Evolutionary conservation across 2,797 vertebrate species (phyloP).

Genomic region (Mus caroli): DNA sequence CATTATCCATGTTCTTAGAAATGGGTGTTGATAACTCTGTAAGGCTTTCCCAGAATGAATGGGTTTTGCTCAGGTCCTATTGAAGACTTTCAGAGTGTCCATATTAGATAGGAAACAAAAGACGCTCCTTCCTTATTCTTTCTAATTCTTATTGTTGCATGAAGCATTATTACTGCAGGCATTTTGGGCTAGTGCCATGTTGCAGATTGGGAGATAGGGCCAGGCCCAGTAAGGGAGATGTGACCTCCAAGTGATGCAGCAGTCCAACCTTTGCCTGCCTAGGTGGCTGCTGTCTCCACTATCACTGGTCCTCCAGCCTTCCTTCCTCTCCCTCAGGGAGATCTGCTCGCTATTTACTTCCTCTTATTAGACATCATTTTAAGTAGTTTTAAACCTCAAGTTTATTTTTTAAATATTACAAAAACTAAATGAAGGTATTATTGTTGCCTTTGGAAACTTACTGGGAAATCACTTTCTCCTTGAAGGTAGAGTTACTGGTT

Average conservation of each 20-base stretch:
- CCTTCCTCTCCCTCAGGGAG: background rate
- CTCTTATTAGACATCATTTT: conserved; percentile 28
- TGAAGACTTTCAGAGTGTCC: conserved; percentile 52
- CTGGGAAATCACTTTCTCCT: conserved; percentile 44
- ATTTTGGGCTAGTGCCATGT: conserved; percentile 45
- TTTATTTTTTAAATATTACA: conserved; percentile 47
- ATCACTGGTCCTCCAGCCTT: background rate
- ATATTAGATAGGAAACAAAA: conserved; percentile 43
- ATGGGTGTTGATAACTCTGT: background rate
- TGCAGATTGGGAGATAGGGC: conserved; percentile 6
- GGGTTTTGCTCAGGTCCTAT: conserved; percentile 32
- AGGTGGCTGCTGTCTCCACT: background rate
- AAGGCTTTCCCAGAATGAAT: conserved; percentile 27
- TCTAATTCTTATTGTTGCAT: background rate
- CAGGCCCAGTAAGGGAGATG: conserved; percentile 9
- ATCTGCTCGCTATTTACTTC: conserved; percentile 32
- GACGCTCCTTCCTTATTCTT: background rate
- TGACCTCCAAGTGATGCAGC: background rate
- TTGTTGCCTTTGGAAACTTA: conserved; percentile 24
- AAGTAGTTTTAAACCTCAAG: conserved; percentile 53
- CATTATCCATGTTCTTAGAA: background rate
- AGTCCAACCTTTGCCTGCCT: background rate
- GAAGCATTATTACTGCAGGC: background rate
- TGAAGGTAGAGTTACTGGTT: background rate
- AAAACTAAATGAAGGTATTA: conserved; percentile 23